These are phyloP conservation scores for Fulica atra DNA, from an alignment of 2,113 vertebrate species.

Conservation along the genomic window DNA sequence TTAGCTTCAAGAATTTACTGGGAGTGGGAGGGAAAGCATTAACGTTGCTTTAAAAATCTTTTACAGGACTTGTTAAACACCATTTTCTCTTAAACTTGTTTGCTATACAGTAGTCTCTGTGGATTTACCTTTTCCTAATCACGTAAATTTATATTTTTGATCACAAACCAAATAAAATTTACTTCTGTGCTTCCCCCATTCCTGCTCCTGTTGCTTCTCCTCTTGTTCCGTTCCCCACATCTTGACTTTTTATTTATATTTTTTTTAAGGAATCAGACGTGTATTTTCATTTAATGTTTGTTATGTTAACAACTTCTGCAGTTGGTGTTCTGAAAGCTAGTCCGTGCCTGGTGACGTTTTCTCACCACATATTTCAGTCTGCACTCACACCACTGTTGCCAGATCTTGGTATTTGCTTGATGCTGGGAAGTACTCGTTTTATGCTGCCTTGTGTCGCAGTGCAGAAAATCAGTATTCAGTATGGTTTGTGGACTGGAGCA, in stretches of 20 bases:
- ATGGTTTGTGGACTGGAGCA: neutral
- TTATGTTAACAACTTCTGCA: neutral
- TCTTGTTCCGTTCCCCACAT: neutral
- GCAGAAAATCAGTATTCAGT: neutral
- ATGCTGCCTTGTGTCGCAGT: neutral
- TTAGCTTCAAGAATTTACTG: neutral
- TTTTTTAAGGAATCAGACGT: neutral
- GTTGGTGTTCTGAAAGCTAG: neutral
- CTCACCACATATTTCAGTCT: slow-evolving; percentile 8
- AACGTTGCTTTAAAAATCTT: neutral
- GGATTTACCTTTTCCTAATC: neutral
- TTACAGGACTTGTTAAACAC: neutral
- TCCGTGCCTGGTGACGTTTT: slow-evolving; percentile 13
- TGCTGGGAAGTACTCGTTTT: neutral
- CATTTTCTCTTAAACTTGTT: neutral
- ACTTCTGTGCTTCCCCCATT: neutral
- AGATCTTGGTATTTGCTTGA: neutral
- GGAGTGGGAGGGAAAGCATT: neutral
- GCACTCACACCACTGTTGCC: neutral
- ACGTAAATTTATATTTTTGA: neutral
- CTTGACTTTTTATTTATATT: neutral
- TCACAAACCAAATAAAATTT: neutral
- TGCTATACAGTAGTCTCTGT: neutral
- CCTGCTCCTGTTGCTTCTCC: neutral
- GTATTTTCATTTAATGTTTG: neutral